Percentiles rank a stretch among this genome's conserved stretches.
Conservation (phyloP, 2,113 vertebrate genomes). For the Aphyosemion australe region DNA sequence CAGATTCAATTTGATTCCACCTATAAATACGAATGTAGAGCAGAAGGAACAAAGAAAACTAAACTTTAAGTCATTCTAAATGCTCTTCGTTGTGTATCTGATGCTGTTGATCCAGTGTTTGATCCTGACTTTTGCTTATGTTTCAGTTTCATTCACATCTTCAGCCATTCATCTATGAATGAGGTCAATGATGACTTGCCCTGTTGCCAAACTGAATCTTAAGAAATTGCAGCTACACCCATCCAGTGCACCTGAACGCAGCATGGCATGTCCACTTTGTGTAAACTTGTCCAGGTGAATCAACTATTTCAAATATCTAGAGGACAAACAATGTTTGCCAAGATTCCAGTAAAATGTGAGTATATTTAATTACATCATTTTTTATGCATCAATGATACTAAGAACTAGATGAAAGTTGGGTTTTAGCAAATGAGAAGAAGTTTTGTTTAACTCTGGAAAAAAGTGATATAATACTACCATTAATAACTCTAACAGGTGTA, state of each 20-base stretch:
- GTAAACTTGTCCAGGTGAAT: constrained; percentile 50
- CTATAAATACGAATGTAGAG: neutral
- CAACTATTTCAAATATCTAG: constrained; percentile 47
- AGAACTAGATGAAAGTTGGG: neutral
- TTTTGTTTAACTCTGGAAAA: too few relatives aligned
- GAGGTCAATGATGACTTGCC: too few relatives aligned
- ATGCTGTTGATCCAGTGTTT: neutral
- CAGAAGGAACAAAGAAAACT: too few relatives aligned
- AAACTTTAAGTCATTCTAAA: too few relatives aligned
- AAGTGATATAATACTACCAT: too few relatives aligned
- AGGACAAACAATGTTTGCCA: constrained; percentile 28
- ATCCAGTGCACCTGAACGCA: neutral
- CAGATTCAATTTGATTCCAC: constrained; percentile 14
- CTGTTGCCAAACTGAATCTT: too few relatives aligned
- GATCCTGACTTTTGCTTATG: neutral
- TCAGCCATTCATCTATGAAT: neutral
- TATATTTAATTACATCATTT: neutral
- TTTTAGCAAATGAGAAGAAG: too few relatives aligned
- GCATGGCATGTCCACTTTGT: constrained; percentile 30
- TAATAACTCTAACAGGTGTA: too few relatives aligned
- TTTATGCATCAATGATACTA: neutral
- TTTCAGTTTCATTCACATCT: neutral
- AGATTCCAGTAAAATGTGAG: constrained; percentile 17
- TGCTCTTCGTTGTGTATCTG: too few relatives aligned
- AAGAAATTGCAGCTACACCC: too few relatives aligned